phyloP scores from a whole-genome alignment of 1,140 invertebrate species.

The Metaphire vulgaris region DNA sequence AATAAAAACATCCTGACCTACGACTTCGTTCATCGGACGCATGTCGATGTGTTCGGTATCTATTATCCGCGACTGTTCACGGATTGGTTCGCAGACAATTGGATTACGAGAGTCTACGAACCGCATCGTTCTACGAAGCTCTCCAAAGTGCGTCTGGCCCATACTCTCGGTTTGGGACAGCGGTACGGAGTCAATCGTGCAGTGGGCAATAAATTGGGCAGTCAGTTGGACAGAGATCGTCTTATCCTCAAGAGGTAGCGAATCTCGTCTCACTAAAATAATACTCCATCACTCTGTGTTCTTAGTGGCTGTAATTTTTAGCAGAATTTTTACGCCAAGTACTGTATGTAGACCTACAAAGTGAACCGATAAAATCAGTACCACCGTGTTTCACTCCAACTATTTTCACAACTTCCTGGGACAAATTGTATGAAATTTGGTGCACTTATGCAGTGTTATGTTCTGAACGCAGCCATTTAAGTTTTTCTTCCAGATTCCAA shows the following conservation, averaged over 20 bases:
- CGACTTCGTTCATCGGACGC: slow-evolving; percentile 21
- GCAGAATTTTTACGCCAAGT: too few relatives aligned
- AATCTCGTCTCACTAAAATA: too few relatives aligned
- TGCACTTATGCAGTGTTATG: too few relatives aligned
- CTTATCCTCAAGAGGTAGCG: slow-evolving; percentile 21
- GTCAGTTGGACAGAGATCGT: slow-evolving; percentile 17
- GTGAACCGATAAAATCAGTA: too few relatives aligned
- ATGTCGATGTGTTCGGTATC: slow-evolving; percentile 10
- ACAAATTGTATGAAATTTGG: too few relatives aligned
- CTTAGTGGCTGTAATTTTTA: too few relatives aligned
- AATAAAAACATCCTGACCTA: slow-evolving; percentile 11
- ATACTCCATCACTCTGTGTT: too few relatives aligned
- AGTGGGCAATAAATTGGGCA: not conserved
- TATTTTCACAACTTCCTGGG: too few relatives aligned
- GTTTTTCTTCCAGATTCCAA: too few relatives aligned
- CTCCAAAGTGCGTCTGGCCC: not conserved
- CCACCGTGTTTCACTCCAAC: too few relatives aligned
- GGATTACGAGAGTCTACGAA: slow-evolving; percentile 12
- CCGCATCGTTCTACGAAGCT: not conserved
- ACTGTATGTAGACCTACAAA: too few relatives aligned
- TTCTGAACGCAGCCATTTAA: too few relatives aligned
- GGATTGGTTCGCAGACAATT: slow-evolving; percentile 12
- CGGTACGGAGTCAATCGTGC: slow-evolving; percentile 8
- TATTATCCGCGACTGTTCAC: slow-evolving; percentile 15
- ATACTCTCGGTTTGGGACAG: slow-evolving; percentile 19